Evolutionary conservation across 2,888 invertebrate genomes (phyloP).

Genomic region (Ephialtes manifestator): DNA sequence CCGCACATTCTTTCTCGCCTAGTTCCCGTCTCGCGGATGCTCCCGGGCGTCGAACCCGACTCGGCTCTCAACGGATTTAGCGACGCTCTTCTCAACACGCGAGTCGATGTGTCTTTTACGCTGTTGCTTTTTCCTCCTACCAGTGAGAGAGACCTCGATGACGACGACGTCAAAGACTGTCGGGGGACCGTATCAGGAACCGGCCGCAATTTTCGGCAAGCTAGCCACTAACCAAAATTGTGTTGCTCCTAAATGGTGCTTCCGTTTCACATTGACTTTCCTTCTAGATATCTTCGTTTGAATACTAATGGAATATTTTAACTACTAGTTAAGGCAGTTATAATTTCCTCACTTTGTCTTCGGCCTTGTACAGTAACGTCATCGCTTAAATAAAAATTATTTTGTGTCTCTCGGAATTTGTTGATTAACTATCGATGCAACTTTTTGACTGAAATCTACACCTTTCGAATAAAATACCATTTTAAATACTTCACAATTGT

Average conservation of each 20-base stretch:
- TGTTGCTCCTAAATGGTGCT: not conserved
- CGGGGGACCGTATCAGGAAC: conserved; percentile 25
- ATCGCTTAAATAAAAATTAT: not conserved
- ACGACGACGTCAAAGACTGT: not conserved
- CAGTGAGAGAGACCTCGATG: not conserved
- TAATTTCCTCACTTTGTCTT: not conserved
- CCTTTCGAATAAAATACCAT: no score
- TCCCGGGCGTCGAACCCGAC: conserved; percentile 68
- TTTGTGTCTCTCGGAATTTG: no score
- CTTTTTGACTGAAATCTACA: not conserved
- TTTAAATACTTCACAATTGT: no score
- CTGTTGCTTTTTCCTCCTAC: not conserved
- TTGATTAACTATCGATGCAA: not conserved
- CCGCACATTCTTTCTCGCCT: conserved; percentile 45
- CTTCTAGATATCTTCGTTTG: not conserved
- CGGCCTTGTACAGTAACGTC: not conserved
- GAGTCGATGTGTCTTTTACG: conserved; percentile 18
- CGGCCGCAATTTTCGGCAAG: not conserved
- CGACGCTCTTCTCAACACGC: conserved; percentile 35
- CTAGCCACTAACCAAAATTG: conserved; percentile 11
- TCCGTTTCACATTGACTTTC: not conserved
- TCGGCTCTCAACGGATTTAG: conserved; percentile 64
- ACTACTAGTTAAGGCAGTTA: not conserved
- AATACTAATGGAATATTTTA: not conserved
- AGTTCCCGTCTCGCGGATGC: conserved; percentile 54